Evolutionary conservation across 1,140 invertebrate species (phyloP).

Genomic region (Drosophila orosa): DNA sequence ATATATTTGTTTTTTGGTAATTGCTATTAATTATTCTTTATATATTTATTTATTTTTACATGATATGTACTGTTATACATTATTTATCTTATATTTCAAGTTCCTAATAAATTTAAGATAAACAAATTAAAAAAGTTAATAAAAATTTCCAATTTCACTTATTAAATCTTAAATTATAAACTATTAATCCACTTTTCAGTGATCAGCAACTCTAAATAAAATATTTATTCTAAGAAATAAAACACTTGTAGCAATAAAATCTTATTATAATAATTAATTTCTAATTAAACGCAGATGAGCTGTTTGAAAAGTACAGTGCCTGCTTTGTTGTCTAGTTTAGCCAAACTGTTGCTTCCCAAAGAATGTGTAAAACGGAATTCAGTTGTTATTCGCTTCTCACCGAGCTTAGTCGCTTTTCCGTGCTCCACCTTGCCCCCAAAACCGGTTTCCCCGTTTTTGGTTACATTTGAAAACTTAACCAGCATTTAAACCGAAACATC

Average conservation of each 20-base stretch:
- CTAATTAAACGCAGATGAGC: not conserved
- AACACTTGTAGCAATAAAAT: not conserved
- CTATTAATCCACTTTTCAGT: too few relatives aligned
- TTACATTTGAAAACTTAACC: not conserved
- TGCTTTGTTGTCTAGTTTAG: not conserved
- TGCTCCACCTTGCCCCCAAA: not conserved
- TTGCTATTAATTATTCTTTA: too few relatives aligned
- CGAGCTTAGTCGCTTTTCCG: slow-evolving; percentile 16
- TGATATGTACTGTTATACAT: too few relatives aligned
- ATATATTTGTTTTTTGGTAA: too few relatives aligned
- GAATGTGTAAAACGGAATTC: slow-evolving; percentile 8
- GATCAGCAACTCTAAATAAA: not conserved
- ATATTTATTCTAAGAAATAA: not conserved
- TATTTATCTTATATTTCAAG: too few relatives aligned
- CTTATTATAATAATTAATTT: not conserved
- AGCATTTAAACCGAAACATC: slow-evolving; percentile 19
- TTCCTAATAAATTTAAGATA: too few relatives aligned
- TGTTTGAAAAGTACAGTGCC: not conserved
- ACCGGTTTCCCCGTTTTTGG: slow-evolving; percentile 29
- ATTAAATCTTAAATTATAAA: too few relatives aligned
- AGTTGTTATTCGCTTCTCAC: slow-evolving; percentile 34
- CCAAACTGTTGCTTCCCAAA: slow-evolving; percentile 11
- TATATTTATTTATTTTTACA: too few relatives aligned
- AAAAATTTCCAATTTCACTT: too few relatives aligned
- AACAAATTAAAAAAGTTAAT: too few relatives aligned